Conservation (phyloP, 2,113 vertebrate genomes). For the Cyphomyrus plagiostoma region DNA sequence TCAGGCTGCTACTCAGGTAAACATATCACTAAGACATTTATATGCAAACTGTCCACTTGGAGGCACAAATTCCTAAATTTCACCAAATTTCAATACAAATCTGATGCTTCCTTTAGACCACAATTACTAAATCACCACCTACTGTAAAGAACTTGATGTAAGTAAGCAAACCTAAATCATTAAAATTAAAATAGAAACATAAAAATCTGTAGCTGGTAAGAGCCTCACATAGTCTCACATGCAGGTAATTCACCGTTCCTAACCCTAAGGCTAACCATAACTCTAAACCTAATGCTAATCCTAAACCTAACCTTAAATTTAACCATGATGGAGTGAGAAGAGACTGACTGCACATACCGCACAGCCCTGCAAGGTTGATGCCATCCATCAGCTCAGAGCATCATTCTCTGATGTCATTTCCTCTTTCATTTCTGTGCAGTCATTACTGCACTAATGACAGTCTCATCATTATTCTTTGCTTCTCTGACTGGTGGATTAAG, state of each 20-base stretch:
- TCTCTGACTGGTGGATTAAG: not conserved
- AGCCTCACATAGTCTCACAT: not conserved
- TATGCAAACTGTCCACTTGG: not conserved
- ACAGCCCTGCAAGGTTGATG: not conserved
- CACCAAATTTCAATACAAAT: not conserved
- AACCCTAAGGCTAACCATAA: not conserved
- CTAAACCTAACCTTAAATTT: no score
- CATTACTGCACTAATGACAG: not conserved
- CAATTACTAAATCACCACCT: not conserved
- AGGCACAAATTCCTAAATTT: not conserved
- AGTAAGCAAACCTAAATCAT: not conserved
- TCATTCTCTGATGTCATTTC: not conserved
- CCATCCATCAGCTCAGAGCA: not conserved
- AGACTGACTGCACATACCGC: not conserved
- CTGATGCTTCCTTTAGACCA: not conserved
- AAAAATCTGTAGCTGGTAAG: not conserved
- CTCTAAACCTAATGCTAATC: no score
- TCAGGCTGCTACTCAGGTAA: not conserved
- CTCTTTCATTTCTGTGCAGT: not conserved
- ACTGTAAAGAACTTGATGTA: not conserved
- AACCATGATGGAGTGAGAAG: not conserved
- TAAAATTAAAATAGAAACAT: not conserved
- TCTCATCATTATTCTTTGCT: not conserved
- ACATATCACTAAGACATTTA: not conserved
- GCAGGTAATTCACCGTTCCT: not conserved